Evolutionary conservation across 1,140 invertebrate genomes (phyloP), one percentile per base, ranked within the genome.

Genomic region (Acyrthosiphon pisum): DNA sequence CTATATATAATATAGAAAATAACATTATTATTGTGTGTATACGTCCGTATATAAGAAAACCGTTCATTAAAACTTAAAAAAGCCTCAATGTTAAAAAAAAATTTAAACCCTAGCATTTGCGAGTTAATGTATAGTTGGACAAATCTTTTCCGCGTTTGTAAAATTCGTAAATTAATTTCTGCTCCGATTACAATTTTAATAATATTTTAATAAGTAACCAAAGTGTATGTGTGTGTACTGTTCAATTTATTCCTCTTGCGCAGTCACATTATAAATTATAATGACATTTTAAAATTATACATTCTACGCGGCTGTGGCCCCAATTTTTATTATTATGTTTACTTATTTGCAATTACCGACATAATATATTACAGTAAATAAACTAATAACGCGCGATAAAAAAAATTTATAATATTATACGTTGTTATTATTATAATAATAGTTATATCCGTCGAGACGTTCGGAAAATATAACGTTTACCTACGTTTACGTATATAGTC

Each of bases 131-230:
- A 41, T 41, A 86, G 23, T 89, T 35, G n/a, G 48, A 89, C 87
- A 53, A 89, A 89, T 89, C n/a, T 89, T 50, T 89, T 89, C 46
- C n/a, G 87, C 87, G 22, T 20, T 22, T 8, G 23, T 53, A 89
- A 89, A 89, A 53, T 89, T 89, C 48, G 44, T 26, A 30, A 89
- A 53, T n/a, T 89, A 46, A 89, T 89, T 89, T 89, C 9, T 22
- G 37, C n/a, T 89, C 48, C 22, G 87, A 89, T 89, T 89, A 89
- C 46, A 53, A 53, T 86, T 46, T 53, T 89, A 53, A 89, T 89
- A 89, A 89, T n/a, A n/a, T n/a, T 89, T 89, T 89, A 89, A 89
- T 89, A 89, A 89, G 87, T 37, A 53, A 46, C 18, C 14, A 87
- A 86, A 86, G 22, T 46, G 26, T 86, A 46, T 86, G 35, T 37